A percentile compares a stretch with the other conserved stretches of the same genome.
phyloP scores from a whole-genome alignment of 2,888 invertebrate species.

The Antheraea assamensis region DNA sequence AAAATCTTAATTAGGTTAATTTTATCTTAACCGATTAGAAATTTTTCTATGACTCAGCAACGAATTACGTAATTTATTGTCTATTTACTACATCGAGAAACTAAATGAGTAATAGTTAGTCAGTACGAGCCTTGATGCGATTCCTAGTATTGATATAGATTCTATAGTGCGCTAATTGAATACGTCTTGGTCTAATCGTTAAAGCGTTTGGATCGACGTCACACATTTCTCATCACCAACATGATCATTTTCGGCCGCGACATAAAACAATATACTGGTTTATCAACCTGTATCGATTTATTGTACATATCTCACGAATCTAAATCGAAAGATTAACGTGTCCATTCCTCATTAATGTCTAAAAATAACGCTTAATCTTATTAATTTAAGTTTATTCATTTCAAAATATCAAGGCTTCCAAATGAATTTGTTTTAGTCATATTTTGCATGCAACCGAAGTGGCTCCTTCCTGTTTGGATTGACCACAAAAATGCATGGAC shows the following conservation, averaged over 20 bases:
- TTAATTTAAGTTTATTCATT: background rate
- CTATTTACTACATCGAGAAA: background rate
- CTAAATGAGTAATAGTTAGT: background rate
- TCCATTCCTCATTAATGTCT: background rate
- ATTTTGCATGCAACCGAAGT: background rate
- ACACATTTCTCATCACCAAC: background rate
- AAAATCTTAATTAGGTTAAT: too few relatives aligned
- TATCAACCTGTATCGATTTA: background rate
- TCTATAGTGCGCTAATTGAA: background rate
- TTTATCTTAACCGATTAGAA: too few relatives aligned
- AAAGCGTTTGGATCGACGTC: background rate
- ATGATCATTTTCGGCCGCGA: background rate
- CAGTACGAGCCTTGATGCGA: background rate
- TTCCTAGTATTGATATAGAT: background rate
- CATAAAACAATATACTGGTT: background rate
- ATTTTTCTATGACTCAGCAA: too few relatives aligned
- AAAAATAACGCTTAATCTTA: constrained; percentile 1
- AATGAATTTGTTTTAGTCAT: background rate
- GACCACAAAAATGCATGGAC: too few relatives aligned
- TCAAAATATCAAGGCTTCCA: background rate
- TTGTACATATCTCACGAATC: background rate
- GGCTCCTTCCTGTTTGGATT: too few relatives aligned
- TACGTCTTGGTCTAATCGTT: too few relatives aligned
- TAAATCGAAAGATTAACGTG: background rate
- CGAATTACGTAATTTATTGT: too few relatives aligned